These are phyloP conservation scores for Nomia melanderi DNA, from an alignment of 1,140 invertebrate species.

Conservation along the genomic window DNA sequence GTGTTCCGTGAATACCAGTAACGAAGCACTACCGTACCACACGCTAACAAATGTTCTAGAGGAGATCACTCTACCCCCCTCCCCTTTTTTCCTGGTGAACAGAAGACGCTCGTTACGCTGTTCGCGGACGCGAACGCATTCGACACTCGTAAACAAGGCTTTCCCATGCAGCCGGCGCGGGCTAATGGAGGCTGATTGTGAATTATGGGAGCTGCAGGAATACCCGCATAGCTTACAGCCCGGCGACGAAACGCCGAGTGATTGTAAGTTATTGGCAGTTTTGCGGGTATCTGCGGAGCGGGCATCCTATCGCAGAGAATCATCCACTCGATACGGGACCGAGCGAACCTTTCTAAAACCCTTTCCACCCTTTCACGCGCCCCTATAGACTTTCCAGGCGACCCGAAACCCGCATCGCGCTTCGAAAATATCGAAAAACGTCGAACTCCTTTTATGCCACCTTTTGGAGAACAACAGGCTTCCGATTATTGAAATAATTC, in stretches of 20 bases:
- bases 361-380: not conserved
- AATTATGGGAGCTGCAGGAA: constrained; percentile 25
- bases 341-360: not conserved
- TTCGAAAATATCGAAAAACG: too few species aligned
- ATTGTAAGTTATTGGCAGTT: constrained; percentile 45
- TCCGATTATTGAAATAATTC: too few species aligned
- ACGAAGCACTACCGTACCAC: too few species aligned
- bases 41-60: too few species aligned
- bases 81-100: not conserved
- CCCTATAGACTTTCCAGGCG: not conserved
- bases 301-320: too few species aligned
- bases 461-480: too few species aligned
- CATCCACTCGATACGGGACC: too few species aligned
- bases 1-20: too few species aligned
- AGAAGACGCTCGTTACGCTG: not conserved
- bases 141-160: constrained; percentile 16
- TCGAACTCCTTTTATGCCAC: too few species aligned
- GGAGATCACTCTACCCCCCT: not conserved
- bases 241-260: constrained; percentile 27
- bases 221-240: constrained; percentile 33
- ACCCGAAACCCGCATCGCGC: too few species aligned
- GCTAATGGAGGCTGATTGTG: constrained; percentile 45
- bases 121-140: not conserved
- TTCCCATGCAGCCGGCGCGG: constrained; percentile 14
- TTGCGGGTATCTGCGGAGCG: constrained; percentile 1